Evolutionary conservation across 2,888 invertebrate species (phyloP).

Genomic region (Platycheirus rosarum): DNA sequence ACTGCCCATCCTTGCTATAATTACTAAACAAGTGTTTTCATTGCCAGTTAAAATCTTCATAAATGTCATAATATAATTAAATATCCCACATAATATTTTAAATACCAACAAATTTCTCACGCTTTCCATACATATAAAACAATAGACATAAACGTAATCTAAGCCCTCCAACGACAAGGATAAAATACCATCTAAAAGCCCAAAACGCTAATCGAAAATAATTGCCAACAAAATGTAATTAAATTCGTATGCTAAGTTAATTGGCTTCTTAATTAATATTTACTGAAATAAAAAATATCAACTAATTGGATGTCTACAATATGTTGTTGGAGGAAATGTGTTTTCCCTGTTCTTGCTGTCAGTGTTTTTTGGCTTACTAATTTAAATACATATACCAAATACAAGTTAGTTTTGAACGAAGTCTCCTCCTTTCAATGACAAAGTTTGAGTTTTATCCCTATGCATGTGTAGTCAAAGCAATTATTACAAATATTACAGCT

Average conservation of each 20-base stretch:
- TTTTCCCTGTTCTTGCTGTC: neutral
- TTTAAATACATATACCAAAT: neutral
- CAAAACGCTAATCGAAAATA: conserved; percentile 13
- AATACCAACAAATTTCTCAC: too few species aligned
- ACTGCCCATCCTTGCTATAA: too few species aligned
- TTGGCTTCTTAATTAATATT: conserved; percentile 10
- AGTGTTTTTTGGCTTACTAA: neutral
- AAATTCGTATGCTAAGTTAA: neutral
- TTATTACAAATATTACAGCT: conserved; percentile 33
- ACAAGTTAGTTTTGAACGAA: conserved; percentile 24
- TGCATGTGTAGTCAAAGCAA: conserved; percentile 41
- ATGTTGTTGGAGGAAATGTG: neutral
- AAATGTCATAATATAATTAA: too few species aligned
- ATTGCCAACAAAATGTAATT: conserved; percentile 9
- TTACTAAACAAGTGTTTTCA: too few species aligned
- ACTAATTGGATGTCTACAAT: neutral
- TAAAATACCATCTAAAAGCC: neutral
- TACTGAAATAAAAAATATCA: neutral
- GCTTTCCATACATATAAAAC: too few species aligned
- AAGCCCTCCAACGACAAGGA: too few species aligned
- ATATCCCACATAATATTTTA: too few species aligned
- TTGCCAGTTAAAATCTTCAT: too few species aligned
- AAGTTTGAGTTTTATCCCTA: conserved; percentile 32
- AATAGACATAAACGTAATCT: too few species aligned
- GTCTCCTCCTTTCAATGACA: conserved; percentile 10